Conservation (phyloP, 2,888 invertebrate genomes). For the Lapara coniferarum region DNA sequence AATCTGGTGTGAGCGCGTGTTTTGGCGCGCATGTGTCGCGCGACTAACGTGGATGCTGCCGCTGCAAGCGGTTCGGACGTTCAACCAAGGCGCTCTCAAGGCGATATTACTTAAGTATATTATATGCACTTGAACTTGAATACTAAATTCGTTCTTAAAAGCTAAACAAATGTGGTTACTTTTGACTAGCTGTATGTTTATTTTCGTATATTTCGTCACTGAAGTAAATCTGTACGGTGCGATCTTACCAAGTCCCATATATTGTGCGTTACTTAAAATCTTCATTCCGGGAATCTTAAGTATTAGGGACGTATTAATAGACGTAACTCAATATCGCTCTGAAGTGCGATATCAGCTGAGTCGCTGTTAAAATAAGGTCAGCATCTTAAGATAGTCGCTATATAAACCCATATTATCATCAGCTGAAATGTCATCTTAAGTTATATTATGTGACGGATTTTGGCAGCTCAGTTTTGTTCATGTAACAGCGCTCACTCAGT, state of each 20-base stretch:
- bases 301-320: no score
- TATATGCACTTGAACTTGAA: slow-evolving; percentile 33
- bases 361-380: no score
- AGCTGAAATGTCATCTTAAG: no score
- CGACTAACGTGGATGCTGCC: slow-evolving; percentile 46
- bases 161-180: slow-evolving; percentile 11
- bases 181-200: background rate
- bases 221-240: background rate
- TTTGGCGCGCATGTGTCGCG: slow-evolving; percentile 44
- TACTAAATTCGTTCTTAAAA: slow-evolving; percentile 29
- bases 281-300: no score
- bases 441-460: no score
- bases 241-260: background rate
- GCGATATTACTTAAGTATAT: background rate
- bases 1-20: slow-evolving; percentile 46
- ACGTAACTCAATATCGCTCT: no score
- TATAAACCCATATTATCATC: no score
- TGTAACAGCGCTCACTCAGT: no score
- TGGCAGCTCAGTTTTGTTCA: no score
- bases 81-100: slow-evolving; percentile 32
- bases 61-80: slow-evolving; percentile 36
- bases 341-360: no score
- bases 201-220: background rate
- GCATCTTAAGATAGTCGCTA: no score
- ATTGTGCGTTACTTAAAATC: background rate